phyloP scores from a whole-genome alignment of 2,888 invertebrate species.

The Geotrupes spiniger region DNA sequence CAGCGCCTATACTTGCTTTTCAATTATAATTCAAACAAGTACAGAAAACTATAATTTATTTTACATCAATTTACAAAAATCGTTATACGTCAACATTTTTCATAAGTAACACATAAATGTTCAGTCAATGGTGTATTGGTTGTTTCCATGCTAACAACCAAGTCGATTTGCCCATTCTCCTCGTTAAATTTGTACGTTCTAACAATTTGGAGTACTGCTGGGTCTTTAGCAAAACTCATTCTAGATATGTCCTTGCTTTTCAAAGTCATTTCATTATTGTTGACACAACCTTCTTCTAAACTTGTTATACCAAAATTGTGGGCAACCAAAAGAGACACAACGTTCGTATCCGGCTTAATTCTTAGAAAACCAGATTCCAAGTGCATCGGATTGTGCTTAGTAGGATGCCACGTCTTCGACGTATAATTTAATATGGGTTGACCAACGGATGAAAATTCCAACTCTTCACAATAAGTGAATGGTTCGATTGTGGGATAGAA shows the following conservation, averaged over 20 bases:
- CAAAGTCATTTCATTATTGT: constrained; percentile 44
- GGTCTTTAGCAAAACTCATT: constrained; percentile 56
- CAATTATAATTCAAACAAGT: no score
- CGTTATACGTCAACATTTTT: constrained; percentile 32
- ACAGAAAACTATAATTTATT: constrained; percentile 3
- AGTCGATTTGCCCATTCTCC: constrained; percentile 42
- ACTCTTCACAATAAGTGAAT: constrained; percentile 57
- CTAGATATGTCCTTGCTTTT: constrained; percentile 52
- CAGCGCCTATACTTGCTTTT: no score
- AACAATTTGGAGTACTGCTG: constrained; percentile 52
- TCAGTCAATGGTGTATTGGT: constrained; percentile 54
- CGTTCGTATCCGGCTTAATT: constrained; percentile 55
- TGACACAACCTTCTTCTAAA: constrained; percentile 57
- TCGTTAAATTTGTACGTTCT: constrained; percentile 33
- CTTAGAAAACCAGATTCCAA: constrained; percentile 62
- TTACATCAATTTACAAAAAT: neutral
- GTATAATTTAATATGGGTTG: constrained; percentile 61
- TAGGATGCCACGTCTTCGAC: constrained; percentile 55
- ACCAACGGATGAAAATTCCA: constrained; percentile 58
- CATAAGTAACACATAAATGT: constrained; percentile 57
- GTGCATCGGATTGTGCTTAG: constrained; percentile 58
- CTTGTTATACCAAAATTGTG: constrained; percentile 63
- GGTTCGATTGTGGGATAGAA: constrained; percentile 58
- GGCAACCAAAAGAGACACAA: constrained; percentile 56
- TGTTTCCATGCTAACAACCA: constrained; percentile 57